phyloP scores from a whole-genome alignment of 2,797 vertebrate species.

The Nannoperca australis region DNA sequence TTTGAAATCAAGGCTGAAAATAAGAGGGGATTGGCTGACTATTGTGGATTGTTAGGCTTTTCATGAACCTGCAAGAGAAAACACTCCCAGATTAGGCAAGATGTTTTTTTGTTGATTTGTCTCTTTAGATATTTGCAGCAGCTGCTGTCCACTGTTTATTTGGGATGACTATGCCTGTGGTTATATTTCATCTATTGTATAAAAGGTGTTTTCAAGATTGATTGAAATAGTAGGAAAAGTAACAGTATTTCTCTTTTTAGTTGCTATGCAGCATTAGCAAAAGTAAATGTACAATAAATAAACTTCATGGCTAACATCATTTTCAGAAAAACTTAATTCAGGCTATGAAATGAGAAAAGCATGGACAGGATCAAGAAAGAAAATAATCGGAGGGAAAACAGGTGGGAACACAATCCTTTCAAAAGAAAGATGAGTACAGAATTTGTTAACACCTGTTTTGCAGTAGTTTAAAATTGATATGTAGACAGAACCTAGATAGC shows the following conservation, averaged over 20 bases:
- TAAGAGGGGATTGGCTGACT: slow-evolving; percentile 25
- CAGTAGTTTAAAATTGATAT: not conserved
- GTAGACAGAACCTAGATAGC: not conserved
- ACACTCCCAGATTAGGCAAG: slow-evolving; percentile 25
- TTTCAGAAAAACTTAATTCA: not conserved
- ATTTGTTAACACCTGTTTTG: not conserved
- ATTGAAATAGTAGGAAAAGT: slow-evolving; percentile 32
- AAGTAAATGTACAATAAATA: not conserved
- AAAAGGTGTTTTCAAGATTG: slow-evolving; percentile 29
- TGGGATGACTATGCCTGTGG: slow-evolving; percentile 6
- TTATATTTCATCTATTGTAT: slow-evolving; percentile 43
- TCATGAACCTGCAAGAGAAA: slow-evolving; percentile 21
- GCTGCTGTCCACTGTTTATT: slow-evolving; percentile 3
- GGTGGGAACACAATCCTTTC: not conserved
- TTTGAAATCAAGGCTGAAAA: slow-evolving; percentile 43
- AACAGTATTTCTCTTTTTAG: slow-evolving; percentile 3
- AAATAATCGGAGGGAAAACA: not conserved
- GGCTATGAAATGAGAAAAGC: no score
- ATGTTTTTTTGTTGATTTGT: slow-evolving; percentile 18
- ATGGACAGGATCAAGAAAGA: no score
- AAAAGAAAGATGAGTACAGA: not conserved
- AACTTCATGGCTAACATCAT: not conserved
- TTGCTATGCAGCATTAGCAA: slow-evolving; percentile 6
- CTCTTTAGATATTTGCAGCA: slow-evolving; percentile 12
- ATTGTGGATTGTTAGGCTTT: not conserved